Evolutionary conservation across 2,888 invertebrate species (phyloP).

Genomic region (Oasisia sp.): DNA sequence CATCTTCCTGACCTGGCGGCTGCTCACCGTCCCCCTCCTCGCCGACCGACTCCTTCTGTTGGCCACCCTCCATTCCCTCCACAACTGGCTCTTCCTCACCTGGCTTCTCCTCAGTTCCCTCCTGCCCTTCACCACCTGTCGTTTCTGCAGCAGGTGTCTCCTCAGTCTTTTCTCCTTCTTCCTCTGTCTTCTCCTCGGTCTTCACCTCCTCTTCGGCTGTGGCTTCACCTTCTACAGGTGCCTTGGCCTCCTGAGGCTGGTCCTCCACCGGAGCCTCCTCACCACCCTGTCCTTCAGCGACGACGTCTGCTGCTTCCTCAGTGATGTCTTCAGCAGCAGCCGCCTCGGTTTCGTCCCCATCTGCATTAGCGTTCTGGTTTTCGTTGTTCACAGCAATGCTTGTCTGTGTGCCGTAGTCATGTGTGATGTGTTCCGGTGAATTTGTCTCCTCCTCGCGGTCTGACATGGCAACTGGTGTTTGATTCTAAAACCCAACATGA

Average conservation of each 20-base stretch:
- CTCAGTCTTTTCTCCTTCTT: conserved; percentile 28
- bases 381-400: conserved; percentile 13
- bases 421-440: conserved; percentile 27
- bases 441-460: conserved; percentile 27
- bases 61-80: conserved; percentile 18
- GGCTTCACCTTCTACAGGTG: conserved; percentile 33
- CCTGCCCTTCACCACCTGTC: conserved; percentile 18
- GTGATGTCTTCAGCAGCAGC: conserved; percentile 23
- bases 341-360: conserved; percentile 12
- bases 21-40: conserved; percentile 23
- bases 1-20: conserved; percentile 12
- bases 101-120: conserved; percentile 29
- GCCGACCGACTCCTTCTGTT: conserved; percentile 27
- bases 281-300: background rate
- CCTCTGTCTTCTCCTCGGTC: conserved; percentile 25
- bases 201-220: conserved; percentile 20
- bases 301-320: background rate
- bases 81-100: conserved; percentile 36
- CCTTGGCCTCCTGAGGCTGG: background rate
- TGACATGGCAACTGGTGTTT: conserved; percentile 21
- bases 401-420: background rate
- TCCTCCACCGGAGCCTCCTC: conserved; percentile 27
- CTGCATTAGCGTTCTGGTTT: conserved; percentile 26
- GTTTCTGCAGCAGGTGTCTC: conserved; percentile 32
- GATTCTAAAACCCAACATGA: background rate